Conservation (phyloP, 2,888 invertebrate species). For the Xanthorhoe spadicearia region DNA sequence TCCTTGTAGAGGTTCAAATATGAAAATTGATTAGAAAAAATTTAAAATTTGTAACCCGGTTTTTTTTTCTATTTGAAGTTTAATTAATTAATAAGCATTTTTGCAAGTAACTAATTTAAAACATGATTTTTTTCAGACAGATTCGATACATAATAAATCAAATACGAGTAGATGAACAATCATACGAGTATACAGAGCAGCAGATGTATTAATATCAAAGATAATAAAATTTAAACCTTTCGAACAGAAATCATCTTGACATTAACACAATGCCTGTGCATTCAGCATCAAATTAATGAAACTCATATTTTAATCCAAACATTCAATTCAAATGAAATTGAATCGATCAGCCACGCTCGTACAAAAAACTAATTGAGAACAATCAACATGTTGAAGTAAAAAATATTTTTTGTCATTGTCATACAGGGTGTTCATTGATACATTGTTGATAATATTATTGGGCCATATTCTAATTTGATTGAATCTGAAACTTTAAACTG, state of each 20-base stretch:
- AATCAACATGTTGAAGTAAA: conserved; percentile 80
- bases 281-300: conserved; percentile 57
- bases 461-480: not conserved
- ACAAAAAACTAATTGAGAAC: conserved; percentile 84
- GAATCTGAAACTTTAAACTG: no score
- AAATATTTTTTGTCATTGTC: conserved; percentile 82
- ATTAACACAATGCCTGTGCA: conserved; percentile 7
- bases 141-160: no score
- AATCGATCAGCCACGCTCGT: conserved; percentile 77
- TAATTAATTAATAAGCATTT: no score
- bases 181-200: conserved; percentile 10
- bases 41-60: no score
- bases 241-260: conserved; percentile 11
- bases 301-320: conserved; percentile 79
- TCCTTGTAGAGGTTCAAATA: no score
- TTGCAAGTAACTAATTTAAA: no score
- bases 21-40: no score
- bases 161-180: not conserved
- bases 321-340: conserved; percentile 75
- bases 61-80: no score
- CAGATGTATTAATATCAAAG: conserved; percentile 10
- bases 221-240: conserved; percentile 9
- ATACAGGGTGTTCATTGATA: conserved; percentile 17
- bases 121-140: no score
- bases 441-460: not conserved